phyloP scores from a whole-genome alignment of 2,888 invertebrate genomes.

The Electrophaes corylata region DNA sequence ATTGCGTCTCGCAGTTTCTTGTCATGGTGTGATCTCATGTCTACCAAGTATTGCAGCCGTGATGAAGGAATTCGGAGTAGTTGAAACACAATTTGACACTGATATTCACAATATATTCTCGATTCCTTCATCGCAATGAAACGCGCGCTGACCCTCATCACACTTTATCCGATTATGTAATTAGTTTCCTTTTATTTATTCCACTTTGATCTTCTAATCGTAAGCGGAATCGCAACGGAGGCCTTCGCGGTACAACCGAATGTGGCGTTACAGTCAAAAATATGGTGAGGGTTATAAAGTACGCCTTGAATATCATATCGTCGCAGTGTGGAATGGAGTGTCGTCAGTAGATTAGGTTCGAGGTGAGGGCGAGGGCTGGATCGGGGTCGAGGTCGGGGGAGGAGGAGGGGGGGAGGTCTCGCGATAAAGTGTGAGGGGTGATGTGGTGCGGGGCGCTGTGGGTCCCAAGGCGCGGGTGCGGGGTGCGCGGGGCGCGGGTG shows the following conservation, averaged over 20 bases:
- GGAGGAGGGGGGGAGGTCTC: neutral
- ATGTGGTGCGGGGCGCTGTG: constrained; percentile 28
- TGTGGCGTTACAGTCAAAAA: neutral
- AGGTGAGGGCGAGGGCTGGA: no score
- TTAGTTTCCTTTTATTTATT: constrained; percentile 15
- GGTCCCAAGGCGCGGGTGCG: constrained; percentile 27
- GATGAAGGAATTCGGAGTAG: constrained; percentile 49
- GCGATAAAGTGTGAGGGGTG: constrained; percentile 34
- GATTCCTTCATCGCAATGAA: constrained; percentile 46
- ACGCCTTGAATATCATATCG: neutral
- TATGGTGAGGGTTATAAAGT: neutral
- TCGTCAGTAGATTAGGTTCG: neutral
- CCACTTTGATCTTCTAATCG: neutral
- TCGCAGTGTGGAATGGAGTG: neutral
- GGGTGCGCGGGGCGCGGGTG: constrained; percentile 19
- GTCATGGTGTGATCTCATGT: constrained; percentile 25
- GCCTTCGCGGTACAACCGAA: neutral
- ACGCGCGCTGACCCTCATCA: constrained; percentile 55
- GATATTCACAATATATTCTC: neutral
- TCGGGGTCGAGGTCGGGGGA: no score
- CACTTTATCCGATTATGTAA: constrained; percentile 49
- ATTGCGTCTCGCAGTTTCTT: neutral
- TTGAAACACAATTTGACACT: neutral
- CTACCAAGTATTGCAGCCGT: constrained; percentile 45
- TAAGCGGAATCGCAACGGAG: neutral